These are phyloP conservation scores for Lagorchestes hirsutus DNA, from an alignment of 2,797 vertebrate species.

Conservation along the genomic window DNA sequence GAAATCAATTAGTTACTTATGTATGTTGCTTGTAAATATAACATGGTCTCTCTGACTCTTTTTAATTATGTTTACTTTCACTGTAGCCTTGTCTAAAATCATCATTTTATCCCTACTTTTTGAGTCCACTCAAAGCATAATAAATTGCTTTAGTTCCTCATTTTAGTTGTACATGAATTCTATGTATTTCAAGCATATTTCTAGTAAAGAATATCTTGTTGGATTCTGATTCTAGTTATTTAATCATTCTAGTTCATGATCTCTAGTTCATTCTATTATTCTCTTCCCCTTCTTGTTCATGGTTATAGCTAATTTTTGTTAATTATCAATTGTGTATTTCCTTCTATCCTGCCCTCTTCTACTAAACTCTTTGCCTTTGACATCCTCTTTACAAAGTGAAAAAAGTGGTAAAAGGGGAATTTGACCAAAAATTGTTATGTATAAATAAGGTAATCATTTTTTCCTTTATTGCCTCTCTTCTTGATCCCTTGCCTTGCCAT, in stretches of 20 bases:
- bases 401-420: not conserved
- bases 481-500: not conserved
- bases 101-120: not conserved
- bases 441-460: not conserved
- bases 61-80: not conserved
- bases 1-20: not conserved
- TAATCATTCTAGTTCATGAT: not conserved
- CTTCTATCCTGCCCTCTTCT: not conserved
- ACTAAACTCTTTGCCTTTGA: not conserved
- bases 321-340: not conserved
- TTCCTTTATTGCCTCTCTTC: not conserved
- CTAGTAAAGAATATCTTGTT: not conserved
- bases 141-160: not conserved
- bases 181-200: not conserved
- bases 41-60: not conserved
- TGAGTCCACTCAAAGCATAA: not conserved
- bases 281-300: not conserved
- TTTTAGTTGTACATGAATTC: not conserved
- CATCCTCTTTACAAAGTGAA: not conserved
- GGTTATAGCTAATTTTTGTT: not conserved
- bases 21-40: not conserved
- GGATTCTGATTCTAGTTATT: not conserved
- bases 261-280: not conserved
- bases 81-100: not conserved
- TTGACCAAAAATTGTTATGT: not conserved